phyloP scores from a whole-genome alignment of 2,888 invertebrate genomes.

The Hoplodrina blanda region DNA sequence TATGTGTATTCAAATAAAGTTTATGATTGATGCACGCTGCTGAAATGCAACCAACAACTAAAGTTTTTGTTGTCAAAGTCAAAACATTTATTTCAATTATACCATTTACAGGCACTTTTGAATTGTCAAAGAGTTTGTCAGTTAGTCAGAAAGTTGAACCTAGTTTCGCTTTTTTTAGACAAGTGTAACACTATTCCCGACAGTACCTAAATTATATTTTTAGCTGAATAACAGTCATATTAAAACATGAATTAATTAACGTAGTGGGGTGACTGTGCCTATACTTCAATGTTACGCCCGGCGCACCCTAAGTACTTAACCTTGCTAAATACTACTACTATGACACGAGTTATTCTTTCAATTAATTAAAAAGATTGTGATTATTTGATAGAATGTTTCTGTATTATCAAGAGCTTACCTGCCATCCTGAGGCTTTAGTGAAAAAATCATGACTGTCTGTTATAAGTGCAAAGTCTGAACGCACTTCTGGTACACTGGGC shows the following conservation, averaged over 20 bases:
- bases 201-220: neutral
- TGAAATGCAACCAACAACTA: neutral
- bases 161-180: neutral
- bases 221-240: neutral
- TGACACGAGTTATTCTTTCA: neutral
- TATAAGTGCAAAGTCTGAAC: constrained; percentile 90
- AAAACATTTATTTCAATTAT: too few relatives aligned
- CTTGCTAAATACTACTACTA: constrained; percentile 20
- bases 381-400: neutral
- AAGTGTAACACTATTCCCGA: neutral
- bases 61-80: neutral
- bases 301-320: constrained; percentile 15
- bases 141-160: too few relatives aligned
- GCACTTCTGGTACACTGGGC: constrained; percentile 81
- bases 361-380: neutral
- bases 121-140: too few relatives aligned
- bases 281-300: neutral
- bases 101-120: too few relatives aligned
- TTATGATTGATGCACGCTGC: too few relatives aligned
- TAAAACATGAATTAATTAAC: constrained; percentile 1
- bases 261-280: neutral
- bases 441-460: constrained; percentile 90
- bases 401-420: constrained; percentile 76
- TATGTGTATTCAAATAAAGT: neutral
- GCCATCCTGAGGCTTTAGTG: constrained; percentile 91